Evolutionary conservation across 2,113 vertebrate species (phyloP).

Genomic region (Pedetes capensis): DNA sequence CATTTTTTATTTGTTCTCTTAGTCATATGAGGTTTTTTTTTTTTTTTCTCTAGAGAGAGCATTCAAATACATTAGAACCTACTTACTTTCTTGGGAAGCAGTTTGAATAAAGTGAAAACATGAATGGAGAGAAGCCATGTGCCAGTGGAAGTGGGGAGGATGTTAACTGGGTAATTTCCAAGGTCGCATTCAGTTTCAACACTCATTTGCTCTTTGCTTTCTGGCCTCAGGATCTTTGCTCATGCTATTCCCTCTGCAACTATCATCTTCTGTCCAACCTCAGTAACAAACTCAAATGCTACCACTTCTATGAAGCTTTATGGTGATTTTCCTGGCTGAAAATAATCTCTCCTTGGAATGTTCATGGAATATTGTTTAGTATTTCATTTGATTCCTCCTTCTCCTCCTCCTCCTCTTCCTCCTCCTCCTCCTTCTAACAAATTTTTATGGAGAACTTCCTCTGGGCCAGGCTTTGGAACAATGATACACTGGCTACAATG

Average conservation of each 20-base stretch:
- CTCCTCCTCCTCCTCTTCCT: too few species aligned
- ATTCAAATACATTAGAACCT: background rate
- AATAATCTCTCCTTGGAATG: background rate
- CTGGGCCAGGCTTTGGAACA: background rate
- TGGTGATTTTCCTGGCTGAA: background rate
- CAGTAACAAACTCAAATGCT: background rate
- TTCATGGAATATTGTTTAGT: background rate
- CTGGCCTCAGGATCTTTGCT: background rate
- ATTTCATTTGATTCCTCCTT: background rate
- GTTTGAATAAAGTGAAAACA: background rate
- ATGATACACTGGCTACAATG: background rate
- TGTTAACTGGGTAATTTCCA: background rate
- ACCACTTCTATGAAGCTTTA: background rate
- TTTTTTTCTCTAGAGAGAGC: background rate
- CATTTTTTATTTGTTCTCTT: conserved; percentile 21
- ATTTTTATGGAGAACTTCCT: background rate
- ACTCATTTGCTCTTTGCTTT: background rate
- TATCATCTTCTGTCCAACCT: background rate
- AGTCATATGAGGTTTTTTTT: background rate
- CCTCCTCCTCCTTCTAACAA: background rate
- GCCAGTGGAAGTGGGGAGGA: background rate
- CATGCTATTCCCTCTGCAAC: background rate
- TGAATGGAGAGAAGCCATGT: background rate
- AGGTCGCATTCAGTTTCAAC: background rate
- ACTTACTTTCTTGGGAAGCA: background rate